Conservation (phyloP, 2,888 invertebrate species). For the Drosophila algonquin region DNA sequence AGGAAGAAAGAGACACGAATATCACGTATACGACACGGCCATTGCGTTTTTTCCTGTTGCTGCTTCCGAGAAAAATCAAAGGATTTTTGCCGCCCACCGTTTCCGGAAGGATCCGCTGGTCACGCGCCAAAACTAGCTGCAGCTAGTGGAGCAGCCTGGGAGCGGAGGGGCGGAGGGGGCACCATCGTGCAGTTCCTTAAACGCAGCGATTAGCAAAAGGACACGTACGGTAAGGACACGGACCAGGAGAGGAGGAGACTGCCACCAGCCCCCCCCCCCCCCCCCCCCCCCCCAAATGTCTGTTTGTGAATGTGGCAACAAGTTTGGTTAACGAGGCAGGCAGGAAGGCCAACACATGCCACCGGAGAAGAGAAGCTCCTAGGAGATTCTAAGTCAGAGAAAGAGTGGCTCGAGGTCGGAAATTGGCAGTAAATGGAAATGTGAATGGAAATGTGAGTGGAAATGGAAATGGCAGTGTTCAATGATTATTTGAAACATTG, state of each 20-base stretch:
- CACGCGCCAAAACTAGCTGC: slow-evolving; percentile 61
- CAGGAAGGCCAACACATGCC: slow-evolving; percentile 1
- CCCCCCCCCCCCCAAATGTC: not conserved
- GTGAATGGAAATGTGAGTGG: no score
- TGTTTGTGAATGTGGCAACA: slow-evolving; percentile 33
- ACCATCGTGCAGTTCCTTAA: slow-evolving; percentile 53
- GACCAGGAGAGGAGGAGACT: slow-evolving; percentile 12
- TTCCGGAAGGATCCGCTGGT: slow-evolving; percentile 38
- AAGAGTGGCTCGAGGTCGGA: slow-evolving; percentile 27
- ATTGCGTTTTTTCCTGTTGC: slow-evolving; percentile 15
- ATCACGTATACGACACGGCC: slow-evolving; percentile 32
- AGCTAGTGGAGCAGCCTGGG: slow-evolving; percentile 33
- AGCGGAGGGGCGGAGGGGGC: not conserved
- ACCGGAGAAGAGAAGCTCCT: slow-evolving; percentile 21
- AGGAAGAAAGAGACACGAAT: slow-evolving; percentile 14
- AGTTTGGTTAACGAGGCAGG: slow-evolving; percentile 65
- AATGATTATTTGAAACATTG: no score
- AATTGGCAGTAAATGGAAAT: no score
- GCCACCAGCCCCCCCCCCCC: not conserved
- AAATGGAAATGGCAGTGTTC: no score
- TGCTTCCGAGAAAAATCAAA: slow-evolving; percentile 14
- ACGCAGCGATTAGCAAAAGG: slow-evolving; percentile 74
- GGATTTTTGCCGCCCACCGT: slow-evolving; percentile 13
- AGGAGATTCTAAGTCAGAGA: slow-evolving; percentile 32
- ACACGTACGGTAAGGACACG: slow-evolving; percentile 58